Percentiles rank a stretch among this genome's conserved stretches.
phyloP scores from a whole-genome alignment of 2,888 invertebrate species.

The Athetis lepigone region DNA sequence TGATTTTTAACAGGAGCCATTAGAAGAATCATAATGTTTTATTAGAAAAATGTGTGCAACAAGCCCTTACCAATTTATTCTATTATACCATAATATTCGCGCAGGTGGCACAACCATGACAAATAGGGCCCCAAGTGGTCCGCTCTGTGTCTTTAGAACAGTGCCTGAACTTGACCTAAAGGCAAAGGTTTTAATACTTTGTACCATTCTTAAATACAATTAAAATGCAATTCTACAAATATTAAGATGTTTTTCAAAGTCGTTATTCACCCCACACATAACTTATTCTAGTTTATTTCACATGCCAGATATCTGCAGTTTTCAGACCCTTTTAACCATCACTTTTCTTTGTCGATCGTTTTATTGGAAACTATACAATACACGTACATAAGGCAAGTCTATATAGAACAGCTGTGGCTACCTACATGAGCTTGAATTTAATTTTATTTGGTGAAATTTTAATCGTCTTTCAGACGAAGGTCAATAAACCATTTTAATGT shows the following conservation, averaged over 20 bases:
- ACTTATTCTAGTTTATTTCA: conserved; percentile 34
- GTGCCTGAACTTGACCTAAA: neutral
- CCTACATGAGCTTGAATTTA: conserved; percentile 5
- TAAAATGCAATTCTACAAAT: conserved; percentile 14
- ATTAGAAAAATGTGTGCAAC: no score
- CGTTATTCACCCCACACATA: conserved; percentile 36
- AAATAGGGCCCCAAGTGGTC: no score
- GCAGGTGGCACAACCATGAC: no score
- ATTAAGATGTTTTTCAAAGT: conserved; percentile 17
- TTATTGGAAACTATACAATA: conserved; percentile 9
- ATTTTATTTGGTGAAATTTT: no score
- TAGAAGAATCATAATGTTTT: no score
- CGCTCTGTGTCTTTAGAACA: neutral
- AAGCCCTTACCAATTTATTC: no score
- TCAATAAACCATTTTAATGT: no score
- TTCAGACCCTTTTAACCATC: neutral
- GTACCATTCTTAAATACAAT: conserved; percentile 18
- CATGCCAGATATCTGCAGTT: conserved; percentile 41
- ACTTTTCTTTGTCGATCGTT: neutral
- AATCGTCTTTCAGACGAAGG: no score
- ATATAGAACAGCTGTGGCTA: conserved; percentile 10
- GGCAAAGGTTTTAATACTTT: conserved; percentile 23
- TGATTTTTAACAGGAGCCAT: no score
- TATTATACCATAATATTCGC: no score
- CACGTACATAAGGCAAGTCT: conserved; percentile 11